Percentiles rank a stretch among this genome's conserved stretches.
These are phyloP conservation scores for Drosophila leontia DNA, from an alignment of 1,140 invertebrate genomes.

Conservation along the genomic window DNA sequence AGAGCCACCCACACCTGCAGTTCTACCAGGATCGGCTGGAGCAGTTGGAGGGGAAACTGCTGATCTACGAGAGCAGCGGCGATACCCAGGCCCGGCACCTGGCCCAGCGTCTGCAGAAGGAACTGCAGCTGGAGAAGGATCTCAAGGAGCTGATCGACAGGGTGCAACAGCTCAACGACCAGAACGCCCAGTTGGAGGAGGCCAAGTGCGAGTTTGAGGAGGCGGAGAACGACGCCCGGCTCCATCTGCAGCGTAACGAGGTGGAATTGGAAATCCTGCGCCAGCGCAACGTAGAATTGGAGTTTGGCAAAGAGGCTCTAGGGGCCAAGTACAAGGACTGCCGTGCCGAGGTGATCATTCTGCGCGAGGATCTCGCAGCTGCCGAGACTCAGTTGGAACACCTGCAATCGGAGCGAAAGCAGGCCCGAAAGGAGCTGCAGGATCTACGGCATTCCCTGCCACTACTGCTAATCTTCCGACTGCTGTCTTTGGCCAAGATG, in stretches of 20 bases:
- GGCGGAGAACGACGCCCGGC: conserved; percentile 89
- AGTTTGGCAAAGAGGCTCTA: conserved; percentile 82
- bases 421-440: conserved; percentile 87
- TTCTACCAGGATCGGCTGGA: conserved; percentile 87
- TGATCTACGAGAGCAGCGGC: conserved; percentile 87
- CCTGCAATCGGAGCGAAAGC: conserved; percentile 87
- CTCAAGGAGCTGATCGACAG: conserved; percentile 86
- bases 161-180: conserved; percentile 86
- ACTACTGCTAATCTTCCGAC: conserved; percentile 87
- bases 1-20: conserved; percentile 86
- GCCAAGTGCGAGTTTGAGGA: conserved; percentile 89
- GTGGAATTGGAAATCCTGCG: conserved; percentile 81
- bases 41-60: conserved; percentile 87
- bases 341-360: conserved; percentile 84
- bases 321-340: conserved; percentile 86
- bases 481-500: conserved; percentile 61
- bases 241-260: conserved; percentile 87
- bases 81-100: conserved; percentile 87
- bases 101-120: conserved; percentile 87
- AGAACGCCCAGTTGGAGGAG: conserved; percentile 88
- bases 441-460: conserved; percentile 88
- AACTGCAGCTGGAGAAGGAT: conserved; percentile 86
- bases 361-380: conserved; percentile 72
- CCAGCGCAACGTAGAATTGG: conserved; percentile 86
- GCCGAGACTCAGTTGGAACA: conserved; percentile 87